Evolutionary conservation across 2,797 vertebrate genomes (phyloP), one percentile per base, ranked within the genome.

Genomic region (Molothrus ater): DNA sequence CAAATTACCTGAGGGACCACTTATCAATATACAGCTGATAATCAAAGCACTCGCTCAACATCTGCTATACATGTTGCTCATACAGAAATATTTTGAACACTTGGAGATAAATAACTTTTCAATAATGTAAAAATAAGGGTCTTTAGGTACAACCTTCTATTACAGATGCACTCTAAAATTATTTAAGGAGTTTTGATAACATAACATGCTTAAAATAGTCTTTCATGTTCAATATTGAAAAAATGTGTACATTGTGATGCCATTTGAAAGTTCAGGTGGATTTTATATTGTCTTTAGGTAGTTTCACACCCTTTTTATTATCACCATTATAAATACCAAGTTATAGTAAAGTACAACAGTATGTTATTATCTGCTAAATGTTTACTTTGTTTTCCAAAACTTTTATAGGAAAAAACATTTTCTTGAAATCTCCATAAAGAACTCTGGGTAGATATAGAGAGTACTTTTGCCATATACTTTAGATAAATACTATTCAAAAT

Each of bases 211-310:
- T 82, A 93, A 69, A 95, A 95, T 70, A 91, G 40, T 65, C 38
- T 68, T 68, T 80, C 64, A 85, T 92, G 90, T 92, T 96, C 34
- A 73, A 13, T 86, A 75, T 31, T 66, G 34, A n/a, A 85, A 82
- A 90, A 92, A 91, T 26, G 90, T 63, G 54, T 31, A 56, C 7
- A 68, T 79, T 96, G 87, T 22, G n/a, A 65, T 84, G 38, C 10
- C 83, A 83, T 70, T 84, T 93, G 66, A 92, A 94, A 53, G 6
- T 64, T 95, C 88, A 93, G 78, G 45, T 94, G 42, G 38, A 54
- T 80, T 91, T 89, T 88, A 92, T 88, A 86, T 73, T 92, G 80
- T 34, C 54, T 90, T 93, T 45, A 80, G 20, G 76, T 84, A 83
- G 68, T 80, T 89, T 86, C 74, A 81, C 15, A 51, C 10, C 9